Evolutionary conservation across 2,797 vertebrate species (phyloP).

Genomic region (Coccyzus lansbergi): DNA sequence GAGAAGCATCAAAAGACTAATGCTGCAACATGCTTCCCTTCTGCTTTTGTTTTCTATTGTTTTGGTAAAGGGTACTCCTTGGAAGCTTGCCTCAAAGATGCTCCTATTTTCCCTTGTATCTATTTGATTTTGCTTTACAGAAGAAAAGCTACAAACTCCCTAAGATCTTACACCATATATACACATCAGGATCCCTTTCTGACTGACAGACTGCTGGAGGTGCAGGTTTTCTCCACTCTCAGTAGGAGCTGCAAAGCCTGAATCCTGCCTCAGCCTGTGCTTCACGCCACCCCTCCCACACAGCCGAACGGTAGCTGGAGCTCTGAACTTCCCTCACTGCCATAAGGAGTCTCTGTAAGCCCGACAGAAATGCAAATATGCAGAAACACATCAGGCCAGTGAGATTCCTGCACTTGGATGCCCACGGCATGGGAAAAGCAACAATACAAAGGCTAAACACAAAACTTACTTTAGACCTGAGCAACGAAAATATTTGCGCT

Average conservation of each 20-base stretch:
- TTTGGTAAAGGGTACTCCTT: not conserved
- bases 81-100: not conserved
- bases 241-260: not conserved
- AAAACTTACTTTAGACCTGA: not conserved
- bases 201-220: not conserved
- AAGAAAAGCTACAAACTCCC: not conserved
- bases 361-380: not conserved
- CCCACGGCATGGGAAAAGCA: rapidly evolving
- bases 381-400: rapidly evolving
- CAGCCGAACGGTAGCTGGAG: not conserved
- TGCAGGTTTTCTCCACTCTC: not conserved
- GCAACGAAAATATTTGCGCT: not conserved
- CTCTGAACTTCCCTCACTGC: not conserved
- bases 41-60: not conserved
- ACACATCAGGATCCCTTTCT: not conserved
- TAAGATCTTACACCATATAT: not conserved
- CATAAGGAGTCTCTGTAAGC: rapidly evolving
- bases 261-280: not conserved
- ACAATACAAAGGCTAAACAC: not conserved
- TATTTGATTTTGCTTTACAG: not conserved
- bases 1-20: not conserved
- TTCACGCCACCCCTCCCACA: not conserved
- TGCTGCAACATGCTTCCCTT: not conserved
- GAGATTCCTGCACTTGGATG: not conserved
- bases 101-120: not conserved